Percentiles rank a stretch among this genome's conserved stretches.
These are phyloP conservation scores for Gonatopus flavifemur DNA, from an alignment of 1,140 invertebrate species.

Conservation along the genomic window DNA sequence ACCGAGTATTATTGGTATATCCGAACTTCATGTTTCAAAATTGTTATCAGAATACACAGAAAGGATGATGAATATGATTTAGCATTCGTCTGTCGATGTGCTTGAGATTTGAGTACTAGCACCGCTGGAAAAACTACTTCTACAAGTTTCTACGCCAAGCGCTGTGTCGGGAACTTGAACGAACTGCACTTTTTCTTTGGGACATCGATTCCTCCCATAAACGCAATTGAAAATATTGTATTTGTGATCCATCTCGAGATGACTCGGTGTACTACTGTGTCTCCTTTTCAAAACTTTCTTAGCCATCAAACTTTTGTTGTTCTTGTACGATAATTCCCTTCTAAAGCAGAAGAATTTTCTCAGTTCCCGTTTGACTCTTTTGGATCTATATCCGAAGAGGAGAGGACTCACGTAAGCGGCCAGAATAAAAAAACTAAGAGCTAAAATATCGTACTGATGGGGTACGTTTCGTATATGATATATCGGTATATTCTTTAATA, in stretches of 20 bases:
- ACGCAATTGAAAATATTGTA: constrained; percentile 54
- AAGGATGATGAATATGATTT: no score
- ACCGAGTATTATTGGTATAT: no score
- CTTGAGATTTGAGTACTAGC: constrained; percentile 60
- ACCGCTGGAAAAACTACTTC: constrained; percentile 60
- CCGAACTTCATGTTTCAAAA: no score
- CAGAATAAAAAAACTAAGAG: constrained; percentile 67
- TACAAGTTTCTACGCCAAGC: constrained; percentile 55
- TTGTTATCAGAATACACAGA: no score
- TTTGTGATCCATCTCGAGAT: constrained; percentile 42
- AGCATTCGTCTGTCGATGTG: constrained; percentile 55
- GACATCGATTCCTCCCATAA: constrained; percentile 47
- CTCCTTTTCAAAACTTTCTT: constrained; percentile 50
- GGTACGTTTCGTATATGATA: constrained; percentile 45
- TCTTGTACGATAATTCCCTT: constrained; percentile 50
- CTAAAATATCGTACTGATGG: constrained; percentile 56
- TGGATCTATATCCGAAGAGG: constrained; percentile 77
- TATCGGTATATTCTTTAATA: constrained; percentile 53
- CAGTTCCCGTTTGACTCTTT: constrained; percentile 72
- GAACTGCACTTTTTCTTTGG: constrained; percentile 55
- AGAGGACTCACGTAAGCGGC: constrained; percentile 74
- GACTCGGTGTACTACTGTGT: constrained; percentile 44
- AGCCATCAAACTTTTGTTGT: constrained; percentile 53
- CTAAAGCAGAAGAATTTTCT: constrained; percentile 63
- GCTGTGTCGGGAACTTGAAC: constrained; percentile 56